These are phyloP conservation scores for Monomorium pharaonis DNA, from an alignment of 1,140 invertebrate genomes.

Conservation along the genomic window DNA sequence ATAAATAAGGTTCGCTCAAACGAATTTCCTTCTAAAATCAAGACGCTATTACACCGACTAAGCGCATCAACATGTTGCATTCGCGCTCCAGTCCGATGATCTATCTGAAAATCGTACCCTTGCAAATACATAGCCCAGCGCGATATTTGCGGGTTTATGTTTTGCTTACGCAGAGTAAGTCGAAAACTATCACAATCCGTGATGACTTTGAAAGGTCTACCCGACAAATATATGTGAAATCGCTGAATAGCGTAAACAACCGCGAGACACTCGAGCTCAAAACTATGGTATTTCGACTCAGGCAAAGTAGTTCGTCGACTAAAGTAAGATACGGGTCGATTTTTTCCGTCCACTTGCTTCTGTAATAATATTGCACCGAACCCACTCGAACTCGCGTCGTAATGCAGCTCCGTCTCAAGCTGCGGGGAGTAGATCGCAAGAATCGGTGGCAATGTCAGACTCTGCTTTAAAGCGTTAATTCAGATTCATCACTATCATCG, in stretches of 20 bases:
- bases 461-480: too few species aligned
- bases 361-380: background rate
- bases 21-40: slow-evolving; percentile 22
- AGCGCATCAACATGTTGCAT: slow-evolving; percentile 14
- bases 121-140: slow-evolving; percentile 9
- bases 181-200: too few species aligned
- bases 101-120: background rate
- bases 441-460: background rate
- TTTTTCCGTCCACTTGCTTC: background rate
- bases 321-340: background rate
- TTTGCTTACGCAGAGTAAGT: background rate
- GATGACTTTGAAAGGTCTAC: background rate
- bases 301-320: background rate
- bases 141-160: background rate
- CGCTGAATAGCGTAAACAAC: background rate
- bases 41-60: background rate
- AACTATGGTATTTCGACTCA: background rate
- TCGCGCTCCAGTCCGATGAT: background rate
- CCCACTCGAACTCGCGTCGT: background rate
- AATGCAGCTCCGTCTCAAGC: background rate
- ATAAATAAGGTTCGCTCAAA: slow-evolving; percentile 49
- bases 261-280: background rate
- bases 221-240: background rate
- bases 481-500: too few species aligned
- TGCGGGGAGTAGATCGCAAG: background rate